A percentile compares a stretch with the other conserved stretches of the same genome.
These are phyloP conservation scores for Brachymystax lenok DNA, from an alignment of 2,797 vertebrate species.

Conservation along the genomic window DNA sequence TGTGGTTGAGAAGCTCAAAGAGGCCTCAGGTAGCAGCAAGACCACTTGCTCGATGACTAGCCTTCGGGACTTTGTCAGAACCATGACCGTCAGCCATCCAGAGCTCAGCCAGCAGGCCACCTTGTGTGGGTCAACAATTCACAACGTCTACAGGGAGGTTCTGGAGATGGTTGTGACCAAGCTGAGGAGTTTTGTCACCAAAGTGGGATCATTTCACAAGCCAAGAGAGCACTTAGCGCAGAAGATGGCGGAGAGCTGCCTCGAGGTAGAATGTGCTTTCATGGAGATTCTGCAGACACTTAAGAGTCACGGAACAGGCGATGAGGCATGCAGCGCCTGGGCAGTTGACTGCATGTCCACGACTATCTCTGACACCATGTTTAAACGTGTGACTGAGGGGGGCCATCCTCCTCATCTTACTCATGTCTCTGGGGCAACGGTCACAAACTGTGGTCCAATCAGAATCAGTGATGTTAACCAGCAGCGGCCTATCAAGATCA, in stretches of 20 bases:
- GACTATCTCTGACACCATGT: conserved; percentile 8
- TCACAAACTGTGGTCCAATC: not conserved
- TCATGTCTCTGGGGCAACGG: not conserved
- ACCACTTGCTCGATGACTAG: conserved; percentile 4
- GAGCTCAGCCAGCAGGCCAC: not conserved
- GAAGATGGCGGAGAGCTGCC: conserved; percentile 9
- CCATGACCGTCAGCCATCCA: not conserved
- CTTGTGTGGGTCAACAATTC: not conserved
- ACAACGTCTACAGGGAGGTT: conserved; percentile 1
- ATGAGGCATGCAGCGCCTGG: not conserved
- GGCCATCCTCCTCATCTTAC: not conserved
- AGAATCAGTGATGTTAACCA: not conserved
- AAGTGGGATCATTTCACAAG: not conserved
- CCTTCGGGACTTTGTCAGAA: conserved; percentile 8
- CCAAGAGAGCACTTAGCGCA: not conserved
- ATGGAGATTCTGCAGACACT: conserved; percentile 9
- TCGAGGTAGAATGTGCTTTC: conserved; percentile 5
- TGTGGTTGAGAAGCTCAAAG: conserved; percentile 9
- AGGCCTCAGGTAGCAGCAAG: not conserved
- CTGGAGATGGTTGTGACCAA: conserved; percentile 7
- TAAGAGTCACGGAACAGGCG: not conserved
- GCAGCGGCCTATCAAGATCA: not conserved
- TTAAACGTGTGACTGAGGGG: not conserved
- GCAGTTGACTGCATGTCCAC: conserved; percentile 6
- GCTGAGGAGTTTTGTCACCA: conserved; percentile 6